A percentile compares a stretch with the other conserved stretches of the same genome.
Conservation (phyloP, 2,113 vertebrate species). For the Thymallus thymallus region DNA sequence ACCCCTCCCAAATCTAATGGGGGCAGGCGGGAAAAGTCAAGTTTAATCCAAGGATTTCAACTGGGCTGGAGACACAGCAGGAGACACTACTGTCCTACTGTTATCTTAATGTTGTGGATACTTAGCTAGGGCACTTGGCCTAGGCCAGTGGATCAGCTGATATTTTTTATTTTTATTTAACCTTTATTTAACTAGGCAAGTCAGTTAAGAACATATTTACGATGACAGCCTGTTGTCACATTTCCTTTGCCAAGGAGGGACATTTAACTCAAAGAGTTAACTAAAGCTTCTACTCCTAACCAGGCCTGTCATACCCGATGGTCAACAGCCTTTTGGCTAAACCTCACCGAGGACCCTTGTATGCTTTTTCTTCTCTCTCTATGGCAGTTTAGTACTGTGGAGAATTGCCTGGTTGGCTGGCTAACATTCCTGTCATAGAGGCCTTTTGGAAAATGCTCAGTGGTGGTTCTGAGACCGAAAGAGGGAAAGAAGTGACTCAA, state of each 20-base stretch:
- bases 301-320: not conserved
- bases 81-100: not conserved
- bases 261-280: not conserved
- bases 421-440: not conserved
- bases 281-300: not conserved
- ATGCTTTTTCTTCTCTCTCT: not conserved
- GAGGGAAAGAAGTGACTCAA: not conserved
- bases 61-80: not conserved
- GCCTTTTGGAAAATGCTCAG: not conserved
- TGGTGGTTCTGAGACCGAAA: not conserved
- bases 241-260: not conserved
- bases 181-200: no score
- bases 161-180: no score
- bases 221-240: no score
- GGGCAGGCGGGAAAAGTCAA: not conserved
- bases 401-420: not conserved
- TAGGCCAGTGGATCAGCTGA: not conserved
- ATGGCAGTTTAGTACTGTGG: not conserved
- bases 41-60: conserved; percentile 15
- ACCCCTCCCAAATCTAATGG: conserved; percentile 17
- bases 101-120: not conserved
- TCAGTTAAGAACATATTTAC: no score
- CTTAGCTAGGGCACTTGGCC: not conserved
- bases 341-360: not conserved
- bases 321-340: not conserved